phyloP scores from a whole-genome alignment of 2,888 invertebrate species.

The Melieria picta region DNA sequence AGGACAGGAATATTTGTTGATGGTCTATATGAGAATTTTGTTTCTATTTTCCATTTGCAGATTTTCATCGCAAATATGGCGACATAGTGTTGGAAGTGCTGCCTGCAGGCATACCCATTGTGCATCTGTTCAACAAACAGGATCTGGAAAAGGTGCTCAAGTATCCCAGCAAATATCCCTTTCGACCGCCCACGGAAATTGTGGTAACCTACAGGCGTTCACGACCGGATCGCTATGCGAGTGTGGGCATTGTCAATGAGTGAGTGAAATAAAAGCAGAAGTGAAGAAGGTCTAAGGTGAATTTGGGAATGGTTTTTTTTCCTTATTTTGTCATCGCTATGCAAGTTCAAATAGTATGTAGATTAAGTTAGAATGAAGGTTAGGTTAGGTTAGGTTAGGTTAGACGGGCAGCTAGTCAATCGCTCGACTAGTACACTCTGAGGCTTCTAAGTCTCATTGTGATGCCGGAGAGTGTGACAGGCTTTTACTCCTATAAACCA shows the following conservation, averaged over 20 bases:
- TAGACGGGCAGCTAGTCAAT: too few relatives aligned
- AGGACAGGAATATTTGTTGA: not conserved
- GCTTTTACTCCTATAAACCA: too few relatives aligned
- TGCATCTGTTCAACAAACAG: slow-evolving; percentile 76
- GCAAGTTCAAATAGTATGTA: too few relatives aligned
- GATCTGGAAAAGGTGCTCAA: slow-evolving; percentile 83
- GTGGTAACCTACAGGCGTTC: slow-evolving; percentile 78
- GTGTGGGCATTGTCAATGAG: slow-evolving; percentile 85
- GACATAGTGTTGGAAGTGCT: slow-evolving; percentile 81
- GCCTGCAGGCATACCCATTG: slow-evolving; percentile 76
- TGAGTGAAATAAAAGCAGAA: slow-evolving; percentile 66
- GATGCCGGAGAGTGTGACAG: too few relatives aligned
- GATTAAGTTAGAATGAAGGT: too few relatives aligned
- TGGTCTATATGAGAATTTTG: not conserved
- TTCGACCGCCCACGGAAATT: slow-evolving; percentile 85
- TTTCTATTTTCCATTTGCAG: slow-evolving; percentile 58
- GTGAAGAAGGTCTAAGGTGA: too few relatives aligned
- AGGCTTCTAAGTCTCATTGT: too few relatives aligned
- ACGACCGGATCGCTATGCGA: slow-evolving; percentile 82
- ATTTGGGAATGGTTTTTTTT: too few relatives aligned
- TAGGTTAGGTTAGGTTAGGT: too few relatives aligned
- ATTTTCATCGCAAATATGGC: slow-evolving; percentile 79
- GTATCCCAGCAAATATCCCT: slow-evolving; percentile 78
- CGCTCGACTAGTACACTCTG: too few relatives aligned
- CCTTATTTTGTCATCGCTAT: too few relatives aligned